phyloP scores from a whole-genome alignment of 2,888 invertebrate genomes.

The Nebria brevicollis region DNA sequence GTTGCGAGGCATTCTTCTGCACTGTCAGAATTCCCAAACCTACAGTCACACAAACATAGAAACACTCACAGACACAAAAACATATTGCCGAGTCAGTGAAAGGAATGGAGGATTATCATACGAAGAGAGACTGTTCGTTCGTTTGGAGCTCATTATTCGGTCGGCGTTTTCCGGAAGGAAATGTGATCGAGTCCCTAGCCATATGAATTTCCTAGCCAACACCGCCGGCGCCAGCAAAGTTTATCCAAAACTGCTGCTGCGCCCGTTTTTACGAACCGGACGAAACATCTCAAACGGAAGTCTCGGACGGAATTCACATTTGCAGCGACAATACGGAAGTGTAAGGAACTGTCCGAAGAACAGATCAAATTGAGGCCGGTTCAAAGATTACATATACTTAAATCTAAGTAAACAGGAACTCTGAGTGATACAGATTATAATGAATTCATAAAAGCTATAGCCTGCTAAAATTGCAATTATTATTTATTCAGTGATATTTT shows the following conservation, averaged over 20 bases:
- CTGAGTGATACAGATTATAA: no score
- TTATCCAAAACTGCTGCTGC: slow-evolving; percentile 40
- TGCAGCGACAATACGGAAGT: slow-evolving; percentile 30
- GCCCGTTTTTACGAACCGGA: slow-evolving; percentile 40
- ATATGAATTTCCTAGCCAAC: slow-evolving; percentile 29
- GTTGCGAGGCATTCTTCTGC: slow-evolving; percentile 26
- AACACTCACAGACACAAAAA: neutral
- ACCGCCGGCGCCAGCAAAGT: slow-evolving; percentile 42
- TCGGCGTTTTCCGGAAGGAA: slow-evolving; percentile 33
- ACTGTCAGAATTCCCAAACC: neutral
- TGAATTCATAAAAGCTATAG: no score
- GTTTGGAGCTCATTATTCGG: slow-evolving; percentile 30
- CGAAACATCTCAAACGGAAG: neutral
- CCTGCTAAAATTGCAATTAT: no score
- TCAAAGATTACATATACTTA: neutral
- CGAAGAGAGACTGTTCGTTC: neutral
- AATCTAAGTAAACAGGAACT: neutral
- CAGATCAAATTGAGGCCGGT: neutral
- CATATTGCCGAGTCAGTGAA: neutral
- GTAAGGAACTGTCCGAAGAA: neutral
- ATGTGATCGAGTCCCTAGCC: slow-evolving; percentile 16
- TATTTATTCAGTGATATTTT: no score
- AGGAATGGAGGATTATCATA: neutral
- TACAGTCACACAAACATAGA: neutral
- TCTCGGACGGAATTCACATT: slow-evolving; percentile 32